phyloP scores from a whole-genome alignment of 2,113 vertebrate species.

The Montifringilla adamsi region DNA sequence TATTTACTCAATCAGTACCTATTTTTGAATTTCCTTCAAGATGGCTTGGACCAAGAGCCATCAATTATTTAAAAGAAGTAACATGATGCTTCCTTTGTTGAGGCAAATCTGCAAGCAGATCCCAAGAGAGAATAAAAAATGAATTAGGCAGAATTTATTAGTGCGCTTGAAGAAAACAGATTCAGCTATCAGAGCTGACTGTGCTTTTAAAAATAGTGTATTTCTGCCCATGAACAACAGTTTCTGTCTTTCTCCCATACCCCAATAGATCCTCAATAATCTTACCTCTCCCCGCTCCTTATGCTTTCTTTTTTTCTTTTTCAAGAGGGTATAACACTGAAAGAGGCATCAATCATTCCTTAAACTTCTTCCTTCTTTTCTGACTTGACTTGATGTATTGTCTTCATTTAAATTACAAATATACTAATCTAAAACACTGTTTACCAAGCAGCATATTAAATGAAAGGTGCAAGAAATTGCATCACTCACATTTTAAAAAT shows the following conservation, averaged over 20 bases:
- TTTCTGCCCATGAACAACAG: conserved; percentile 59
- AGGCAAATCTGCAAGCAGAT: conserved; percentile 93
- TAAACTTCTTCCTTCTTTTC: conserved; percentile 74
- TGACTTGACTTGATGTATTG: conserved; percentile 76
- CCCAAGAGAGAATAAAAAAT: conserved; percentile 97
- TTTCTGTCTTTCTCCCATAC: conserved; percentile 5
- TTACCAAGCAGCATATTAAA: conserved; percentile 81
- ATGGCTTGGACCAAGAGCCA: conserved; percentile 82
- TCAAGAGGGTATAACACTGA: conserved; percentile 44
- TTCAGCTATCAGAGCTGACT: conserved; percentile 72
- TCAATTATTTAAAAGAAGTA: conserved; percentile 99
- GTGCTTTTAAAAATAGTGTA: conserved; percentile 65
- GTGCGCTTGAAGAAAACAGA: conserved; percentile 82
- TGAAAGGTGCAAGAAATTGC: conserved; percentile 78
- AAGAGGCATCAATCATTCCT: conserved; percentile 73
- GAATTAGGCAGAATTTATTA: conserved; percentile 99
- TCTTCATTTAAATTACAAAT: conserved; percentile 86
- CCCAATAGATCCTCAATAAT: conserved; percentile 23
- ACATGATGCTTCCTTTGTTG: conserved; percentile 99
- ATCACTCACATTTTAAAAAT: conserved; percentile 80
- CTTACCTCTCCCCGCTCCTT: background rate
- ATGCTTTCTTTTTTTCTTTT: conserved; percentile 32
- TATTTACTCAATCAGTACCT: conserved; percentile 83
- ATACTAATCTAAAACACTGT: conserved; percentile 79
- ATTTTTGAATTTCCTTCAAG: conserved; percentile 90